phyloP scores from a whole-genome alignment of 2,888 invertebrate genomes.

The Emmelina monodactyla region DNA sequence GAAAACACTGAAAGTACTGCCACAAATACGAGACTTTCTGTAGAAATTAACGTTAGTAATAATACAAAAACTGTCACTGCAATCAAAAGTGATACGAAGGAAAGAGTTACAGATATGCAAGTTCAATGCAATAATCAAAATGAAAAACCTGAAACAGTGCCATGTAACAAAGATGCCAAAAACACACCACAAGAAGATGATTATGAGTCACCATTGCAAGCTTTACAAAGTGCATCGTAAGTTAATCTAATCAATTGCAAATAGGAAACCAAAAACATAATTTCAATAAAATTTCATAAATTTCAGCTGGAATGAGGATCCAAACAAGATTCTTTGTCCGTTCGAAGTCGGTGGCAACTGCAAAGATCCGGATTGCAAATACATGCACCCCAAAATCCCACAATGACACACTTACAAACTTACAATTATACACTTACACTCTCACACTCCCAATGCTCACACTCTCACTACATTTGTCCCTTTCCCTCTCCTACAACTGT shows the following conservation, averaged over 20 bases:
- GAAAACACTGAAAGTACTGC: slow-evolving; percentile 17
- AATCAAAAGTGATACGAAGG: slow-evolving; percentile 21
- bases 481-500: slow-evolving; percentile 18
- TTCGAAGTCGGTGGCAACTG: slow-evolving; percentile 58
- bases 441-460: slow-evolving; percentile 19
- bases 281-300: slow-evolving; percentile 16
- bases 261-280: slow-evolving; percentile 2
- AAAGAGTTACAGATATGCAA: slow-evolving; percentile 18
- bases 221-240: slow-evolving; percentile 39
- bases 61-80: slow-evolving; percentile 38
- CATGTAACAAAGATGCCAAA: neutral
- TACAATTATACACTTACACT: slow-evolving; percentile 20
- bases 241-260: slow-evolving; percentile 18
- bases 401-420: slow-evolving; percentile 31
- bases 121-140: slow-evolving; percentile 10
- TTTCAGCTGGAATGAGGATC: slow-evolving; percentile 59
- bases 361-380: slow-evolving; percentile 60
- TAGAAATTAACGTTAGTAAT: slow-evolving; percentile 33
- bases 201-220: slow-evolving; percentile 48
- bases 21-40: slow-evolving; percentile 24
- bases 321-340: slow-evolving; percentile 57
- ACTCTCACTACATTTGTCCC: slow-evolving; percentile 15
- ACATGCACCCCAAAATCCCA: slow-evolving; percentile 43
- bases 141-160: slow-evolving; percentile 1
- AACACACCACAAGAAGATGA: slow-evolving; percentile 22